Percentiles rank a stretch among this genome's conserved stretches.
Conservation (phyloP, 2,797 vertebrate genomes). For the Semotilus atromaculatus region DNA sequence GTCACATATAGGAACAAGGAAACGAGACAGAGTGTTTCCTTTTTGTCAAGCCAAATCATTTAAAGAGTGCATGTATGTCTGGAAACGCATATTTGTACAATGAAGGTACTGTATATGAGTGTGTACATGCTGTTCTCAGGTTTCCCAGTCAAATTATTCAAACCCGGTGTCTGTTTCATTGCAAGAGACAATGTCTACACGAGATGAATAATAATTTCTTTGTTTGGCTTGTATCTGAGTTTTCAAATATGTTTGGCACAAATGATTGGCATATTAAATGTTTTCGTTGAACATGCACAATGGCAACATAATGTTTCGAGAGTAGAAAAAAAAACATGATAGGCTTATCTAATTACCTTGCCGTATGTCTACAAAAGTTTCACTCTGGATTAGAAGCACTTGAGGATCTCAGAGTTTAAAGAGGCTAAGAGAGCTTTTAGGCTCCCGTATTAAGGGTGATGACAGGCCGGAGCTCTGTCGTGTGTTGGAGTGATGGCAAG, state of each 20-base stretch:
- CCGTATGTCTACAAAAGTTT: slow-evolving; percentile 64
- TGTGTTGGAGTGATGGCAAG: slow-evolving; percentile 66
- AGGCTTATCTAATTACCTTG: slow-evolving; percentile 60
- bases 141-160: slow-evolving; percentile 47
- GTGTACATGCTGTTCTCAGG: slow-evolving; percentile 45
- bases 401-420: slow-evolving; percentile 64
- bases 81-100: slow-evolving; percentile 29
- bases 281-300: background rate
- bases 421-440: slow-evolving; percentile 70
- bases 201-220: slow-evolving; percentile 24
- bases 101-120: slow-evolving; percentile 22
- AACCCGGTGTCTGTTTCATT: slow-evolving; percentile 29
- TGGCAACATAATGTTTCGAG: slow-evolving; percentile 2
- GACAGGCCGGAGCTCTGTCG: slow-evolving; percentile 62
- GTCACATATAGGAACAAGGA: slow-evolving; percentile 41
- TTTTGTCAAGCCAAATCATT: slow-evolving; percentile 31
- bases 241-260: slow-evolving; percentile 20
- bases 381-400: slow-evolving; percentile 70
- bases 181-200: slow-evolving; percentile 28
- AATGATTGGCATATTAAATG: slow-evolving; percentile 31
- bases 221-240: slow-evolving; percentile 22
- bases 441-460: slow-evolving; percentile 61
- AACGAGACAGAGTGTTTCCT: slow-evolving; percentile 26
- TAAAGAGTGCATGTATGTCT: slow-evolving; percentile 13
- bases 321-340: background rate